A percentile compares a stretch with the other conserved stretches of the same genome.
Evolutionary conservation across 2,888 invertebrate genomes (phyloP).

Genomic region (Phengaris alcon): DNA sequence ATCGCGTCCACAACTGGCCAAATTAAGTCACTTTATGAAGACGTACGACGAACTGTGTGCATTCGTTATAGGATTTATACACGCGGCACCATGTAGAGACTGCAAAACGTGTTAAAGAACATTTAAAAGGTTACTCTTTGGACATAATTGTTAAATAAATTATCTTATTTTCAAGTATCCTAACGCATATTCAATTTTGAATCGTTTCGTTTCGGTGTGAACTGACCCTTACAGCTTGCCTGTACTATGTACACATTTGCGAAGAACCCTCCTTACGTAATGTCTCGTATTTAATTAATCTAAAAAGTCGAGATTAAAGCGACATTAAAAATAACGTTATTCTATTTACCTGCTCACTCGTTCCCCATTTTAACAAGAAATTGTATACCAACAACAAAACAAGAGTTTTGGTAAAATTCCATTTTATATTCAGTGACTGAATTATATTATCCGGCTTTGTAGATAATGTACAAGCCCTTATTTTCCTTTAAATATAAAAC

Average conservation of each 20-base stretch:
- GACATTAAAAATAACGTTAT: conserved; percentile 21
- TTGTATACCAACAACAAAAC: conserved; percentile 3
- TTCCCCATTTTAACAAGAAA: conserved; percentile 1
- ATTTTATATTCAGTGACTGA: conserved; percentile 19
- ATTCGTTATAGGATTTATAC: conserved; percentile 49
- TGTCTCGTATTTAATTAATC: conserved; percentile 12
- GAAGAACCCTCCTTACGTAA: conserved; percentile 28
- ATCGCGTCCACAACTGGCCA: conserved; percentile 56
- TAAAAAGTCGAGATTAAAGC: conserved; percentile 16
- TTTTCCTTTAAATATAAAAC: not conserved
- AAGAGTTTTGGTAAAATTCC: conserved; percentile 10
- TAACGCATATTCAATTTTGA: no score
- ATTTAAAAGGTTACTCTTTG: not conserved
- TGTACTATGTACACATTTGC: not conserved
- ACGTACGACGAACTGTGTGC: conserved; percentile 54
- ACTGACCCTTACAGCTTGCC: no score
- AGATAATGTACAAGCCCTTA: conserved; percentile 12
- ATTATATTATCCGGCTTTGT: not conserved
- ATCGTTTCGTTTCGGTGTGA: no score
- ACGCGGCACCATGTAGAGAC: conserved; percentile 31
- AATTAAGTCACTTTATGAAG: conserved; percentile 69
- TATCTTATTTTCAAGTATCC: no score
- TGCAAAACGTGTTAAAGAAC: conserved; percentile 29
- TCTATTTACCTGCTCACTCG: conserved; percentile 21
- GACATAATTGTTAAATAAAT: no score